Conservation (phyloP, 2,797 vertebrate species). For the Chiroxiphia lanceolata region DNA sequence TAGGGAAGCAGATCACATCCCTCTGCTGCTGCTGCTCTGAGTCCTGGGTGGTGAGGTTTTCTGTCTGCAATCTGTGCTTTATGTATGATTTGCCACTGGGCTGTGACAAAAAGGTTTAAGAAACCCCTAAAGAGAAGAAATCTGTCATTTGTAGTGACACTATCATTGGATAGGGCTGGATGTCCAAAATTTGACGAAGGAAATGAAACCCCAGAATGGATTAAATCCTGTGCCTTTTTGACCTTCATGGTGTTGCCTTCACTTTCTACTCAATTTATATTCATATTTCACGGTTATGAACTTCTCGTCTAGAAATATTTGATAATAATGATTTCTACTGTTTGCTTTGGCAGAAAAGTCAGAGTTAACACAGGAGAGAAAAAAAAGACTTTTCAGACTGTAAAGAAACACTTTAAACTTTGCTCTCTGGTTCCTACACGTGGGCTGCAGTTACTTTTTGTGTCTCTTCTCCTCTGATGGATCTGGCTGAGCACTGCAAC, state of each 20-base stretch:
- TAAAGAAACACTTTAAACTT: background rate
- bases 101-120: background rate
- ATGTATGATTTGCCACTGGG: background rate
- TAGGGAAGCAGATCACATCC: background rate
- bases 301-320: background rate
- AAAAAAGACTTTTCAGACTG: background rate
- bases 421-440: accelerated
- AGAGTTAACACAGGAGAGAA: background rate
- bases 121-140: background rate
- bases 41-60: background rate
- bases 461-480: background rate
- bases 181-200: background rate
- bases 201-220: background rate
- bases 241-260: background rate
- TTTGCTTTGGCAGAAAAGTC: background rate
- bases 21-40: background rate
- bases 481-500: background rate
- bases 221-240: background rate
- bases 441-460: background rate
- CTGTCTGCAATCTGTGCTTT: background rate
- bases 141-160: background rate
- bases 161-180: background rate
- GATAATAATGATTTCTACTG: background rate
- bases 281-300: background rate
- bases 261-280: background rate